A percentile compares a stretch with the other conserved stretches of the same genome.
phyloP scores from a whole-genome alignment of 2,113 vertebrate species.

The Stercorarius parasiticus region DNA sequence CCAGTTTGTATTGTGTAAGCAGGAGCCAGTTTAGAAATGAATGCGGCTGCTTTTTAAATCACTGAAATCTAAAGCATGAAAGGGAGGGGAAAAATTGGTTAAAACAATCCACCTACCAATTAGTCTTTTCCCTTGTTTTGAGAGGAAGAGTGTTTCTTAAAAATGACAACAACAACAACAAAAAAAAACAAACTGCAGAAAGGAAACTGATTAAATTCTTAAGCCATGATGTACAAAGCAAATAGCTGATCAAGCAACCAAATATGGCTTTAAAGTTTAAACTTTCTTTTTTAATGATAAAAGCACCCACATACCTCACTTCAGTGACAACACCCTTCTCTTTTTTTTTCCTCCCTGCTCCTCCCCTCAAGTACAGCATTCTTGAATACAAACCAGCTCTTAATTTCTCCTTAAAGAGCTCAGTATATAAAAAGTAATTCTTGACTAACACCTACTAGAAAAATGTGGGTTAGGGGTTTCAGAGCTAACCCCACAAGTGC shows the following conservation, averaged over 20 bases:
- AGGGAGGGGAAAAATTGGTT: not conserved
- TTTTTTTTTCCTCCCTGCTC: not conserved
- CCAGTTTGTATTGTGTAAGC: not conserved
- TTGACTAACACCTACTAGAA: not conserved
- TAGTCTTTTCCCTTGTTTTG: not conserved
- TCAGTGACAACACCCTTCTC: not conserved
- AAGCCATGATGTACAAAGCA: slow-evolving; percentile 28
- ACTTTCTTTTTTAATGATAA: slow-evolving; percentile 32
- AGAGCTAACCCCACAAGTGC: not conserved
- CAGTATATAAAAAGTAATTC: not conserved
- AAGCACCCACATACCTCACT: not conserved
- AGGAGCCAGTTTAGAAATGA: not conserved
- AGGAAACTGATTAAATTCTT: slow-evolving; percentile 64
- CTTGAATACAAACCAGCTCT: not conserved
- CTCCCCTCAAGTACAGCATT: not conserved
- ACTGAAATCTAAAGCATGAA: not conserved
- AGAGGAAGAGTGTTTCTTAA: not conserved
- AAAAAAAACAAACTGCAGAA: not conserved
- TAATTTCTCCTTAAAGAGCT: not conserved
- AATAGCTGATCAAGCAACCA: slow-evolving; percentile 36
- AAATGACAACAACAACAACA: not conserved
- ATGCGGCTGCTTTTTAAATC: not conserved
- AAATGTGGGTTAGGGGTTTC: not conserved
- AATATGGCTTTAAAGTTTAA: slow-evolving; percentile 45
- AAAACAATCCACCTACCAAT: not conserved